Percentiles rank a stretch among this genome's conserved stretches.
Conservation (phyloP, 2,888 invertebrate genomes). For the Lycocerus yunnanus region DNA sequence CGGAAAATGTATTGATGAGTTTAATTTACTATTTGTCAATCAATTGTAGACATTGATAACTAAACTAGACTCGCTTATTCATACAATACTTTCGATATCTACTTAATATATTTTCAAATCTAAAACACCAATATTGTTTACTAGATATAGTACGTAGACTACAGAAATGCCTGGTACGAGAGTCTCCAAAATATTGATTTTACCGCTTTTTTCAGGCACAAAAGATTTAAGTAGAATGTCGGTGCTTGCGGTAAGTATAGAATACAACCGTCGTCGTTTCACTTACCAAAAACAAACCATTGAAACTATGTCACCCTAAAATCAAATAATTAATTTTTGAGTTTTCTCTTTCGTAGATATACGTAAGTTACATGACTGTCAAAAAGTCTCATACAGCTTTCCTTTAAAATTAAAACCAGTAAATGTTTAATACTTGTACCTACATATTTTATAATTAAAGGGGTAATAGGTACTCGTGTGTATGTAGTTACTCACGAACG, state of each 20-base stretch:
- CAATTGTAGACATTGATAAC: background rate
- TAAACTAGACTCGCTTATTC: background rate
- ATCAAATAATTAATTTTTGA: background rate
- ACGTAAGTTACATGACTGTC: background rate
- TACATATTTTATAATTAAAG: background rate
- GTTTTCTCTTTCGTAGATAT: background rate
- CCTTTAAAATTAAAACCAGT: background rate
- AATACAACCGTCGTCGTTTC: background rate
- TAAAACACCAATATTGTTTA: background rate
- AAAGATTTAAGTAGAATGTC: background rate
- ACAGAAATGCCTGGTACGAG: slow-evolving; percentile 1
- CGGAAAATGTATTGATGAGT: background rate
- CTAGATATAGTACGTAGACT: background rate
- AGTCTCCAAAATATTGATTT: slow-evolving; percentile 2
- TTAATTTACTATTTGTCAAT: background rate
- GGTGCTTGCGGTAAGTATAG: background rate
- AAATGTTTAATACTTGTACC: background rate
- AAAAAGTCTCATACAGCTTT: background rate
- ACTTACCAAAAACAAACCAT: background rate
- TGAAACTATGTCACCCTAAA: background rate
- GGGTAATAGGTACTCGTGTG: background rate
- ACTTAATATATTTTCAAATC: background rate
- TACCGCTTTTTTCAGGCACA: background rate
- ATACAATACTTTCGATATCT: background rate
- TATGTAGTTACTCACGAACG: background rate